Percentiles rank a stretch among this genome's conserved stretches.
phyloP scores from a whole-genome alignment of 2,888 invertebrate genomes.

The Digitonthophagus gazella region DNA sequence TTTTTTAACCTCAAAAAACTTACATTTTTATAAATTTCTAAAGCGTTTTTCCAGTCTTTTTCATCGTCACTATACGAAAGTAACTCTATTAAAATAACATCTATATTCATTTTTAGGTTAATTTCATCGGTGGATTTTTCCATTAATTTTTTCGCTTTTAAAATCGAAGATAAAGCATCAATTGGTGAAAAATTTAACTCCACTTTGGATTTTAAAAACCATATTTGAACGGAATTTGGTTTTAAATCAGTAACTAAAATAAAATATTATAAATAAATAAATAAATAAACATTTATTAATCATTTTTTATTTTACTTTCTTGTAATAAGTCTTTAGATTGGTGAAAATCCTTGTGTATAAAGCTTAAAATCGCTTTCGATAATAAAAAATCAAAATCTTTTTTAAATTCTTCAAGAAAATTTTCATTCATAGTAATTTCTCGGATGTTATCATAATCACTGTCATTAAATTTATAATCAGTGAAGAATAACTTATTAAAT shows the following conservation, averaged over 20 bases:
- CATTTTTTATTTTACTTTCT: background rate
- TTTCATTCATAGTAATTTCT: background rate
- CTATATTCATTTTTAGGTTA: conserved; percentile 44
- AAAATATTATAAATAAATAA: conserved; percentile 1
- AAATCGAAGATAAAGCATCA: conserved; percentile 51
- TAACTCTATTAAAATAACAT: conserved; percentile 35
- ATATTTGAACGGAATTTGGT: conserved; percentile 52
- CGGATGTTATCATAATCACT: background rate
- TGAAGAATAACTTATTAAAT: conserved; percentile 51
- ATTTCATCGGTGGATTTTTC: conserved; percentile 38
- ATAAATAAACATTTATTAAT: background rate
- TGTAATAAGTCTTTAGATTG: background rate
- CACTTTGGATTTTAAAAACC: conserved; percentile 53
- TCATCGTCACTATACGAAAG: conserved; percentile 50
- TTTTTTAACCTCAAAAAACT: conserved; percentile 23
- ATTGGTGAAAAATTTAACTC: conserved; percentile 55
- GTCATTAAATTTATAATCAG: background rate
- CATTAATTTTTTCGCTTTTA: conserved; percentile 46
- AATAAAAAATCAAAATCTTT: background rate
- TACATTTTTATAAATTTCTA: conserved; percentile 48
- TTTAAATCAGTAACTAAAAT: conserved; percentile 39
- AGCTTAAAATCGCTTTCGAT: background rate
- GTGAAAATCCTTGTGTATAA: background rate
- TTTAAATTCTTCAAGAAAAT: conserved; percentile 1
- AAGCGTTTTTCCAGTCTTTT: conserved; percentile 52